phyloP scores from a whole-genome alignment of 2,797 vertebrate species.

The Gymnoscopelus braueri region DNA sequence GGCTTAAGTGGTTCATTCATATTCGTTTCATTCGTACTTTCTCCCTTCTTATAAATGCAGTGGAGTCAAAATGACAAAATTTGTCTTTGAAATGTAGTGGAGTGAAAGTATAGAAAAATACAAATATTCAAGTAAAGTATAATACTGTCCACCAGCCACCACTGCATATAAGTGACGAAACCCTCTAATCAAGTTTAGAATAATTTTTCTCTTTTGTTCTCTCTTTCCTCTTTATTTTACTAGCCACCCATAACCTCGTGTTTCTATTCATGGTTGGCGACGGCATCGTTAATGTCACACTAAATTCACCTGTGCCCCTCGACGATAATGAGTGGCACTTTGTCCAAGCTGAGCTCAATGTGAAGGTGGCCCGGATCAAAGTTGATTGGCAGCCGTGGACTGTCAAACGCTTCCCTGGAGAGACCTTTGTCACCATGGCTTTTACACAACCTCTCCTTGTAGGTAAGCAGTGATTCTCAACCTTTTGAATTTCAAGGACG shows the following conservation, averaged over 20 bases:
- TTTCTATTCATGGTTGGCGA: constrained; percentile 95
- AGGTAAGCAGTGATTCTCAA: constrained; percentile 78
- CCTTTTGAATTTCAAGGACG: too few species aligned
- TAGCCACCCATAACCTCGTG: constrained; percentile 88
- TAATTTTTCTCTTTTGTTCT: neutral
- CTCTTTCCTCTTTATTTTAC: constrained; percentile 28
- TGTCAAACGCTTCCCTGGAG: constrained; percentile 86
- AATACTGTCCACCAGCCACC: too few species aligned
- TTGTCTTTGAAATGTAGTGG: too few species aligned
- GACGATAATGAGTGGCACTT: constrained; percentile 97
- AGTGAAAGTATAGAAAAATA: too few species aligned
- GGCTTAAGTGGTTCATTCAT: too few species aligned
- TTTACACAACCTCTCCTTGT: constrained; percentile 91
- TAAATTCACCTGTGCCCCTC: constrained; percentile 84
- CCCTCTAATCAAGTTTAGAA: neutral
- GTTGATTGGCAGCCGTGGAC: constrained; percentile 94
- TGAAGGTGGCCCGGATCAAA: constrained; percentile 91
- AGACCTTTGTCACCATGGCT: constrained; percentile 91
- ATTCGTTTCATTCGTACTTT: too few species aligned
- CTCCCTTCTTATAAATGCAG: too few species aligned
- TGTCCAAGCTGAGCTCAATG: constrained; percentile 94
- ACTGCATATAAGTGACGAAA: too few species aligned
- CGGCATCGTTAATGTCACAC: constrained; percentile 91
- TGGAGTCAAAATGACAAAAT: too few species aligned
- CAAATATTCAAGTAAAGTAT: too few species aligned